Evolutionary conservation across 1,140 invertebrate species (phyloP).

Genomic region (Maniola jurtina): DNA sequence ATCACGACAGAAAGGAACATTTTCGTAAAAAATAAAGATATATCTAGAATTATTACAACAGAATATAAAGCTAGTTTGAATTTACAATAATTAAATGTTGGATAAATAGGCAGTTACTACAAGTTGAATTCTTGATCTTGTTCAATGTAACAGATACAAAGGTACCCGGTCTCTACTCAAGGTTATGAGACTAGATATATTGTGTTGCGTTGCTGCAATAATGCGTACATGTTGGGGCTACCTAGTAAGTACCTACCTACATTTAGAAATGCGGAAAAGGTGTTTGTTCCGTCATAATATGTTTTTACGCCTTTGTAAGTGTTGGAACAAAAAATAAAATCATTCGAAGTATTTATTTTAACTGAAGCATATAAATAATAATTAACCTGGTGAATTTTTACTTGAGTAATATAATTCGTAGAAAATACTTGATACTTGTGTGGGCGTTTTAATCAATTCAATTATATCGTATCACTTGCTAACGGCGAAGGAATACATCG

Average conservation of each 20-base stretch:
- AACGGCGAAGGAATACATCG: no score
- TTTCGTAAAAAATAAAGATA: no score
- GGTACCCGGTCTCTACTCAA: conserved; percentile 5
- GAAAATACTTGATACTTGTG: no score
- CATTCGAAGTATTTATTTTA: neutral
- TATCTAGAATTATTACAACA: no score
- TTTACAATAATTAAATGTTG: neutral
- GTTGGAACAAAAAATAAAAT: neutral
- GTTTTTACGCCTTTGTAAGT: neutral
- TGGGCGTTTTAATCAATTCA: no score
- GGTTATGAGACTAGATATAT: neutral
- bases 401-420: neutral
- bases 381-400: neutral
- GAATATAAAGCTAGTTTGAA: neutral
- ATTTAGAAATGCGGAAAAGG: conserved; percentile 18
- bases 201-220: neutral
- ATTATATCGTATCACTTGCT: no score
- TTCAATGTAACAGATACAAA: neutral
- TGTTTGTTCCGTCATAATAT: neutral
- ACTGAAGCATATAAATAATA: neutral
- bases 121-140: neutral
- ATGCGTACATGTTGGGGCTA: neutral
- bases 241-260: neutral
- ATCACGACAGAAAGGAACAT: no score
- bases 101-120: neutral